Percentiles rank a stretch among this genome's conserved stretches.
These are phyloP conservation scores for Heteronetta atricapilla DNA, from an alignment of 2,113 vertebrate species.

Conservation along the genomic window DNA sequence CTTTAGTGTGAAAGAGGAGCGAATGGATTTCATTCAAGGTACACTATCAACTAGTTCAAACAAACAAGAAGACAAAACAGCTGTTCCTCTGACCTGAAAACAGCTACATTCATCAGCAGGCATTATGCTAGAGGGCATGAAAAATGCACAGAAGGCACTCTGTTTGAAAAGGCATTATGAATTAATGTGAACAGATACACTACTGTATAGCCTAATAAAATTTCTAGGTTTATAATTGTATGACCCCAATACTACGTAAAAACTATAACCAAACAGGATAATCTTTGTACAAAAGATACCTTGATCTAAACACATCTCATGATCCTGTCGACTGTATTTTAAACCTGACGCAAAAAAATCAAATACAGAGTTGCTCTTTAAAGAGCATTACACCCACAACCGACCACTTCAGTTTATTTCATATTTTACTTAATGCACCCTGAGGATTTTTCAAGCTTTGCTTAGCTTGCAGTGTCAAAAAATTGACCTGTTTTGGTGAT, in stretches of 20 bases:
- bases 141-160: neutral
- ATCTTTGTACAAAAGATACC: neutral
- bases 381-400: neutral
- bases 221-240: neutral
- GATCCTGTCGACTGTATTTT: neutral
- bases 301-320: neutral
- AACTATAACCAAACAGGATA: neutral
- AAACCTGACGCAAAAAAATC: neutral
- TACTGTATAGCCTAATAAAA: neutral
- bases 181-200: neutral
- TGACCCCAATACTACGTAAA: neutral
- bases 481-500: neutral
- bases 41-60: neutral
- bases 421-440: neutral
- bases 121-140: neutral
- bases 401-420: neutral
- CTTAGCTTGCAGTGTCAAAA: neutral
- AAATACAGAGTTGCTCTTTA: neutral
- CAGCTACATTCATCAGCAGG: neutral
- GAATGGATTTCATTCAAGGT: neutral
- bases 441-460: neutral
- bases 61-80: neutral
- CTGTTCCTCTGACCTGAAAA: neutral
- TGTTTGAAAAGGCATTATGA: neutral
- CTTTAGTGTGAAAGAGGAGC: neutral